Evolutionary conservation across 2,888 invertebrate species (phyloP).

Genomic region (Baccha elongata): DNA sequence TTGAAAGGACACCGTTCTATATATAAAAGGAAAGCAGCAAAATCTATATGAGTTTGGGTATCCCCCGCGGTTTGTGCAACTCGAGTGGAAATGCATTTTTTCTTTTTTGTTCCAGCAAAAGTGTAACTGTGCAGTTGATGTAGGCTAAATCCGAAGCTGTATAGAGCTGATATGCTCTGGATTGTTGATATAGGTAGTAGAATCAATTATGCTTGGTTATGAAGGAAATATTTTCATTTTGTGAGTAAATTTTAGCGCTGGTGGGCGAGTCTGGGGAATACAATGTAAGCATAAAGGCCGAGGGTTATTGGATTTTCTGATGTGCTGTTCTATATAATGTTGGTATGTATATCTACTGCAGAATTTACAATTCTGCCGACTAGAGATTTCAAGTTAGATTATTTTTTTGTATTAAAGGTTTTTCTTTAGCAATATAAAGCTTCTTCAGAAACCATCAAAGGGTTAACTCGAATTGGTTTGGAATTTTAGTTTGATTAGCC

Average conservation of each 20-base stretch:
- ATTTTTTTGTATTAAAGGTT: background rate
- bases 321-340: conserved; percentile 10
- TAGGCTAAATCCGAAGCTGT: conserved; percentile 16
- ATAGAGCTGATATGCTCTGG: background rate
- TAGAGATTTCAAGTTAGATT: background rate
- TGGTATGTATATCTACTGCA: too few relatives aligned
- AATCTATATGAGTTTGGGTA: background rate
- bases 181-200: background rate
- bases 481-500: too few relatives aligned
- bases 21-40: background rate
- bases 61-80: conserved; percentile 16
- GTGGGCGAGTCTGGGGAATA: conserved; percentile 22
- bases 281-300: conserved; percentile 22
- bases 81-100: conserved; percentile 51
- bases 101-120: conserved; percentile 24
- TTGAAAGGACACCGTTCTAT: conserved; percentile 23
- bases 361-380: background rate
- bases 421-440: background rate
- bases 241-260: conserved; percentile 44
- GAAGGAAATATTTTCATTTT: conserved; percentile 60
- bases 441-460: background rate
- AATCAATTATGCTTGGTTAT: conserved; percentile 65
- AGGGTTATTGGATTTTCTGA: conserved; percentile 38
- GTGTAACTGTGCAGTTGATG: conserved; percentile 26
- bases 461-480: too few relatives aligned